phyloP scores from a whole-genome alignment of 2,888 invertebrate species.

The Melanchra persicariae region DNA sequence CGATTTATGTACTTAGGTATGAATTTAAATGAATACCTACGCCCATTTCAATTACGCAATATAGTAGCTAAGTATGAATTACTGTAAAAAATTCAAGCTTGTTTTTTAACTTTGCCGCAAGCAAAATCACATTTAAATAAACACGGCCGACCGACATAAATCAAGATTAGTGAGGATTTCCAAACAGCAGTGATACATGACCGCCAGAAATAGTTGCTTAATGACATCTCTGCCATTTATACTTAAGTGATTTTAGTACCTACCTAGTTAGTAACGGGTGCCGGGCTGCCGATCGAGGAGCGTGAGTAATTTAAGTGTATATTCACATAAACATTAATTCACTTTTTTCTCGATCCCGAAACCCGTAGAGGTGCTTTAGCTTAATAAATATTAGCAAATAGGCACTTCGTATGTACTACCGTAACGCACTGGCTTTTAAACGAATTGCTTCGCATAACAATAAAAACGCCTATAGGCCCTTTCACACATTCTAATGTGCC shows the following conservation, averaged over 20 bases:
- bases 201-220: conserved; percentile 70
- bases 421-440: conserved; percentile 89
- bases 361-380: conserved; percentile 75
- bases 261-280: conserved; percentile 53
- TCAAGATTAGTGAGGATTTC: conserved; percentile 77
- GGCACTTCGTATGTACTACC: conserved; percentile 87
- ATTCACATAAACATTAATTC: conserved; percentile 75
- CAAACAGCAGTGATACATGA: conserved; percentile 73
- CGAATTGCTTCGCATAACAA: conserved; percentile 90
- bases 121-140: conserved; percentile 68
- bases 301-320: conserved; percentile 63
- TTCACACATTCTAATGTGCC: conserved; percentile 90
- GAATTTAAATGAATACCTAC: conserved; percentile 82
- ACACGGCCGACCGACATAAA: conserved; percentile 69
- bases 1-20: conserved; percentile 81
- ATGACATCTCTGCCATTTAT: conserved; percentile 67
- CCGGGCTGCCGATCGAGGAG: conserved; percentile 52
- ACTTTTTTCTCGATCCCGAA: conserved; percentile 78
- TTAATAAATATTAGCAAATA: conserved; percentile 89
- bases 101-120: conserved; percentile 63
- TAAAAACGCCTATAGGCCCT: conserved; percentile 88
- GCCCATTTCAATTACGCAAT: conserved; percentile 80
- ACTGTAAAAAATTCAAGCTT: conserved; percentile 45
- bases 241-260: conserved; percentile 55
- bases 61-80: conserved; percentile 64